phyloP scores from a whole-genome alignment of 1,140 invertebrate genomes.

The Dufourea novaeangliae region DNA sequence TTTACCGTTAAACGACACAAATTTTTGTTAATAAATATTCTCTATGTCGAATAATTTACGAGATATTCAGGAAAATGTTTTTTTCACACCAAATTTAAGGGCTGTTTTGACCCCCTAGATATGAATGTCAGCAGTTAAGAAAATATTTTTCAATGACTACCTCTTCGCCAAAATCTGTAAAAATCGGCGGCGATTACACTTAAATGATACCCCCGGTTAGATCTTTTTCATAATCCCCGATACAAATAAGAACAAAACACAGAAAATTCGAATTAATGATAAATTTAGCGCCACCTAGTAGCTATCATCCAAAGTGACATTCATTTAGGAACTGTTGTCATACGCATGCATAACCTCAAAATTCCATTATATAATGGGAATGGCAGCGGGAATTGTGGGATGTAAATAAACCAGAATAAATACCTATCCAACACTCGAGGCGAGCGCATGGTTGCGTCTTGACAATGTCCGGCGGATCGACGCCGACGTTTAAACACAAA shows the following conservation, averaged over 20 bases:
- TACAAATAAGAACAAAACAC: neutral
- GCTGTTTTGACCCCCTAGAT: too few relatives aligned
- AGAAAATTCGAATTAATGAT: neutral
- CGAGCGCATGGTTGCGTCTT: constrained; percentile 98
- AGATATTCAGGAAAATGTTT: too few relatives aligned
- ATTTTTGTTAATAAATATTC: too few relatives aligned
- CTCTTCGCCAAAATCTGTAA: too few relatives aligned
- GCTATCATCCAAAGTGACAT: neutral
- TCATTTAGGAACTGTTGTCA: constrained; percentile 29
- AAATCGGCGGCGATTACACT: too few relatives aligned
- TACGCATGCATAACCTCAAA: constrained; percentile 62
- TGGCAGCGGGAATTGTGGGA: constrained; percentile 14
- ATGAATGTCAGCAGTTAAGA: too few relatives aligned
- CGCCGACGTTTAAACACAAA: constrained; percentile 98
- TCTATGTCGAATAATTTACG: too few relatives aligned
- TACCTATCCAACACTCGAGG: constrained; percentile 98
- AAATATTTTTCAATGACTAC: too few relatives aligned
- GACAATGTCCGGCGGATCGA: constrained; percentile 98
- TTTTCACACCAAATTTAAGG: too few relatives aligned
- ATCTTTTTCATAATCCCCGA: too few relatives aligned
- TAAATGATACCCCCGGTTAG: too few relatives aligned
- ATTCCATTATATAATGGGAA: constrained; percentile 60
- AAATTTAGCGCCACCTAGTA: constrained; percentile 29
- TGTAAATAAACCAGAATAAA: constrained; percentile 65
- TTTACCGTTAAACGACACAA: too few relatives aligned